Conservation (phyloP, 2,888 invertebrate species). For the Drosophila infuscata region DNA sequence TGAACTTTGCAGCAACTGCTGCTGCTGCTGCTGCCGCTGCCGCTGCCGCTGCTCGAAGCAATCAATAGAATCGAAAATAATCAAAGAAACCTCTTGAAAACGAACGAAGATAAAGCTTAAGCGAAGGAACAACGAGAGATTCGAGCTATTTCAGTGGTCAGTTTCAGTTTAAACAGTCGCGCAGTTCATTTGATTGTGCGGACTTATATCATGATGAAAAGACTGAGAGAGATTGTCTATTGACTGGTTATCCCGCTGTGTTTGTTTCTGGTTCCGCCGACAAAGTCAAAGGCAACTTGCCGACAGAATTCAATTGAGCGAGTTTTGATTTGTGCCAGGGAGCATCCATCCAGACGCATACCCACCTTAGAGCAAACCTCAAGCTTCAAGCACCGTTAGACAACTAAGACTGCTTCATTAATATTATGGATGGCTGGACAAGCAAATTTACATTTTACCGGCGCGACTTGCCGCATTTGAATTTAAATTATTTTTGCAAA, state of each 20-base stretch:
- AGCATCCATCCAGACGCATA: conserved; percentile 29
- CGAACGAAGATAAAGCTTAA: conserved; percentile 28
- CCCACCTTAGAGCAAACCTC: conserved; percentile 8
- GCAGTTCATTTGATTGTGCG: conserved; percentile 55
- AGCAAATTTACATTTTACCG: conserved; percentile 56
- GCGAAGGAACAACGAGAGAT: conserved; percentile 7
- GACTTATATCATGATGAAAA: conserved; percentile 50
- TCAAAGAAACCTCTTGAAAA: conserved; percentile 43
- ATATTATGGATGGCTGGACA: conserved; percentile 68
- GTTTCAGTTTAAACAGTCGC: conserved; percentile 61
- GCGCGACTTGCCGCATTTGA: conserved; percentile 48
- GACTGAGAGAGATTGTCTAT: conserved; percentile 11
- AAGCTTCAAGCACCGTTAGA: conserved; percentile 43
- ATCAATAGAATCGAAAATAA: conserved; percentile 68
- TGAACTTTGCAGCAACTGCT: conserved; percentile 74
- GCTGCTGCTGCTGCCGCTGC: conserved; percentile 30
- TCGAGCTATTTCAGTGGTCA: conserved; percentile 38
- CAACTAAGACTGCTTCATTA: conserved; percentile 64
- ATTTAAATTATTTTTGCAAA: conserved; percentile 52
- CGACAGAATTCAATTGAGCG: conserved; percentile 72
- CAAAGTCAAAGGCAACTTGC: conserved; percentile 76
- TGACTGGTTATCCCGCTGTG: conserved; percentile 64
- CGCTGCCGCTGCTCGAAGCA: conserved; percentile 37
- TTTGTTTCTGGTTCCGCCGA: conserved; percentile 69
- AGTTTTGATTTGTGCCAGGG: conserved; percentile 59